Conservation (phyloP, 2,113 vertebrate species). For the Alces alces region DNA sequence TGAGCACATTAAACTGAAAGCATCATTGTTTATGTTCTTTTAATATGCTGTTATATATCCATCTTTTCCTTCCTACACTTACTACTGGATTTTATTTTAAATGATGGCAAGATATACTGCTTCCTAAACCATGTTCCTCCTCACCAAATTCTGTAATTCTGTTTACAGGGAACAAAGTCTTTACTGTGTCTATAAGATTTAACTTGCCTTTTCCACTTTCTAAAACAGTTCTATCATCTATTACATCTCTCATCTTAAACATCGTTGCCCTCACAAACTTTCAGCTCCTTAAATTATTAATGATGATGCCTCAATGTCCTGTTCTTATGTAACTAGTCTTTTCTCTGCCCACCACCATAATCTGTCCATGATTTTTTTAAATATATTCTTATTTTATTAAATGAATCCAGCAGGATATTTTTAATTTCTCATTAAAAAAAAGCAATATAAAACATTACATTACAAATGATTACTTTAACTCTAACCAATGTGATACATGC, state of each 20-base stretch:
- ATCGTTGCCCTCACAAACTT: background rate
- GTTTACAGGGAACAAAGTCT: background rate
- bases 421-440: constrained; percentile 27
- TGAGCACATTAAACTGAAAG: background rate
- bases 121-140: constrained; percentile 37
- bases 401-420: background rate
- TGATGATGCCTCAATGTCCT: background rate
- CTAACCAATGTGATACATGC: background rate
- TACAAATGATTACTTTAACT: background rate
- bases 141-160: background rate
- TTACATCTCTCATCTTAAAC: background rate
- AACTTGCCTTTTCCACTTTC: background rate
- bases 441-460: background rate
- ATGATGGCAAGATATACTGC: constrained; percentile 65
- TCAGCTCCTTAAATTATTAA: constrained; percentile 19
- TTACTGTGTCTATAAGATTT: background rate
- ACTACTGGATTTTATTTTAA: background rate
- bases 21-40: background rate
- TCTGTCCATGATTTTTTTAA: background rate
- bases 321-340: background rate
- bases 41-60: background rate
- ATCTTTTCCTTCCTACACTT: background rate
- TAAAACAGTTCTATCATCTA: background rate
- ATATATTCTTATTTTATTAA: constrained; percentile 23
- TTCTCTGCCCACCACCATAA: background rate